Base-by-base conservation (phyloP, 2,113 vertebrate species). In the Menidia beryllina region DNA sequence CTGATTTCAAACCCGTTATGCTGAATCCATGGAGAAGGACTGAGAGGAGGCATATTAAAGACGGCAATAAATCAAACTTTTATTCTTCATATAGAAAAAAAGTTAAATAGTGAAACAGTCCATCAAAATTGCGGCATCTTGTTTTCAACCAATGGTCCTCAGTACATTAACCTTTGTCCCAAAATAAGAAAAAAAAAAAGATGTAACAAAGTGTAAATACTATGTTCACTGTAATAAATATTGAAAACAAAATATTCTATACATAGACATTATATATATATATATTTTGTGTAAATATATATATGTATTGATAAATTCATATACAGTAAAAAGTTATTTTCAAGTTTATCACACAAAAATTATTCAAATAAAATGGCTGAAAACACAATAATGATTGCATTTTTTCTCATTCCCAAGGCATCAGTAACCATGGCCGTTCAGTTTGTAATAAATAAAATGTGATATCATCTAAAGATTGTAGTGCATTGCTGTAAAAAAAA, bases 151-250 rank as follows among this genome's bases (percentile, higher is more conserved):
- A 69, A 82, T 91, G 86, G 86, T 92, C 89, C 83, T 84, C 75
- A 70, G 88, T 89, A 93, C 91, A 91, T 89, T 91, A 88, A 88
- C 76, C 77, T 89, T 91, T 91, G 87, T 93, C 91, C 79, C 82
- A 73, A 91, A 93, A 93, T 86, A 85, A 87, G 69, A 68, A 84
- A 79, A 43, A 79, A 87, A 77, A 57, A 75, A 91, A 78, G 87
- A 95, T 94, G 93, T 93, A 93, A 94, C 89, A 96, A 96, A 94
- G 95, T 94, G 94, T 93, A 95, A 96, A 95, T 95, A 94, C 93
- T 89, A 95, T 93, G 91, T 96, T 96, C 95, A 98, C 95, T 95
- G 95, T 96, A 95, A 98, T 95, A 98, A 97, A 97, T 96, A 98
- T 95, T 93, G 91, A 93, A 90, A 96, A 96, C 86, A 91, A 89